Base-by-base conservation (phyloP, 37 sponge, comb jelly and placozoan species). In the Corticium candelabrum region DNA sequence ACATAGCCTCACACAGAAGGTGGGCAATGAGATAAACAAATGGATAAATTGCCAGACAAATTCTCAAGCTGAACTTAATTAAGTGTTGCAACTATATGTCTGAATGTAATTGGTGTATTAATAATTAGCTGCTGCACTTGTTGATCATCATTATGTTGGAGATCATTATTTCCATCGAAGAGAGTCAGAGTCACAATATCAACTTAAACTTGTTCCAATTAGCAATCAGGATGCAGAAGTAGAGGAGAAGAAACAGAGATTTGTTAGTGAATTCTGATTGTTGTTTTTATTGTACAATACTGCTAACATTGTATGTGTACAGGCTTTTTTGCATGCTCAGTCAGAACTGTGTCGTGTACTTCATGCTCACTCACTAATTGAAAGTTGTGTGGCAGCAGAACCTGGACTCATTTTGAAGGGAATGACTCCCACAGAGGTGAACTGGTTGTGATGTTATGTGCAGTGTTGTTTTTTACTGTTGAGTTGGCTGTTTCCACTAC, bases 141-240 rank as follows among this genome's bases (percentile, higher is more conserved):
- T n/a, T n/a, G n/a, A n/a, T n/a, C n/a, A n/a, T n/a, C 73, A 70
- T 32, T 70, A 29, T 34, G 73, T 70, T 5, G 73, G 73, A 29
- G 73, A 70, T 15, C 73, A 70, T 34, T 70, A 29, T 32, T 29
- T 4, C 36, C 73, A 15, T 4, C 73, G 73, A 29, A 70, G 73
- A 70, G 73, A 70, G 35, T 32, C 7, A 4, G 73, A 70, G 73
- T 4, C 4, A 7, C 11, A 27, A 27, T 21, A 11, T 21, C 62
- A 50, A 27, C 62, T 50, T 11, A 50, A 50, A 50, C 62, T 50
- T 50, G 15, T 50, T 50, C 62, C 62, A 11, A 27, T 27, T 21
- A 50, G 21, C 62, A 21, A 50, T 21, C 62, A 50, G 21, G 62
- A 50, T 27, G 15, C 62, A 11, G 62, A 50, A 50, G 21, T 50